Base-by-base conservation (phyloP, 2,888 invertebrate genomes). In the Antheraea assamensis region DNA sequence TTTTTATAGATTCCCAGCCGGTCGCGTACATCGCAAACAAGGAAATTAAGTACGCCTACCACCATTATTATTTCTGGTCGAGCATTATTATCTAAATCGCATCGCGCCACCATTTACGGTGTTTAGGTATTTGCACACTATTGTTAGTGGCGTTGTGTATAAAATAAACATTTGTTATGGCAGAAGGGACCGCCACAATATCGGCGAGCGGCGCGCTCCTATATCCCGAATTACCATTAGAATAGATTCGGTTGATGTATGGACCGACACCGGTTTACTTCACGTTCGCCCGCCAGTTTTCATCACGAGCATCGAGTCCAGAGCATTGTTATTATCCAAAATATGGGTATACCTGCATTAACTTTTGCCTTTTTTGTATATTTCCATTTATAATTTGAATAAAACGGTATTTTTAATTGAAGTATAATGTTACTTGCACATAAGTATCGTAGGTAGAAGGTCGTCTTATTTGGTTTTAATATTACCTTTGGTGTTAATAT, bases 111-210 rank as follows among this genome's bases (percentile, higher is more conserved):
- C 92, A 90, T 91, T 92, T 90, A 92, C 89, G 89, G 87, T 91
- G 94, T 93, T 92, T 93, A 94, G 94, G 94, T 94, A 92, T 94
- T 94, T 94, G 92, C 93, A 87, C 90, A 94, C 94, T 94, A 94
- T 94, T 94, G 94, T 94, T 93, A 94, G 93, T 93, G 92, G 91
- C 92, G 92, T 88, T 93, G 94, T 93, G 94, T 94, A 94, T 94
- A 94, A 94, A 94, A 94, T 94, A 93, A 94, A 94, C 94, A 94
- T 94, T 94, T 93, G 94, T 94, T 94, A 94, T 90, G 87, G 90
- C 87, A 84, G 86, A 86, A 88, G 89, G 91, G 90, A 86, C 87
- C 88, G 88, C 82, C 88, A 92, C 92, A 93, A 93, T 93, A 93
- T 92, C 91, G 90, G 88, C 78, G 77, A 74, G 78, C 81, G 79